Evolutionary conservation across 30 jellyfish, hydroid and myxozoan genomes (phyloP).

Genomic region (Hydractinia symbiolongicarpus): DNA sequence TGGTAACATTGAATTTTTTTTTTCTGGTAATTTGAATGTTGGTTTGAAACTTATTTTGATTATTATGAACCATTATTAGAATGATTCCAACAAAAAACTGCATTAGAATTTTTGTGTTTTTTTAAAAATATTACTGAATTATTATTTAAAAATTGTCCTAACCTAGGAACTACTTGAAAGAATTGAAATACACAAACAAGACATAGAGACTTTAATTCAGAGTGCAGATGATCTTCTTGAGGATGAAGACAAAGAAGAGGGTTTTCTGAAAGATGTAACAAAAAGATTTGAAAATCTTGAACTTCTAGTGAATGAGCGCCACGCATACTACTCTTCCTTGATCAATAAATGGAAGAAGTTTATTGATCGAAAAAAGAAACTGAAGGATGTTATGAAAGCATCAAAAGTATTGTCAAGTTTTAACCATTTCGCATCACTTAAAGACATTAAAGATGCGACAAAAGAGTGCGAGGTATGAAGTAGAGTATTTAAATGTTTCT

Average conservation of each 20-base stretch:
- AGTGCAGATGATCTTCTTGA: conserved; percentile 2
- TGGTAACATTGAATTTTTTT: too few relatives aligned
- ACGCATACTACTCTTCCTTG: conserved; percentile 40
- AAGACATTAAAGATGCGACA: too few relatives aligned
- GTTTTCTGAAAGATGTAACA: conserved; percentile 46
- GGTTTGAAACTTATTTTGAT: too few relatives aligned
- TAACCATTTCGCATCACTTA: not conserved
- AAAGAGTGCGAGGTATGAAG: too few relatives aligned
- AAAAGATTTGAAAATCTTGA: conserved; percentile 58
- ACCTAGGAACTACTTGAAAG: conserved; percentile 23
- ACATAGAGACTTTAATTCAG: not conserved
- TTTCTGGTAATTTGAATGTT: too few relatives aligned
- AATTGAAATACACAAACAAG: not conserved
- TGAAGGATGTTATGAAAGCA: conserved; percentile 52
- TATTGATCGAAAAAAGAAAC: conserved; percentile 48
- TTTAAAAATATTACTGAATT: too few relatives aligned
- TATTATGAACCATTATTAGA: too few relatives aligned
- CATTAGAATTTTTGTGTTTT: too few relatives aligned
- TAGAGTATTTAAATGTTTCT: too few relatives aligned
- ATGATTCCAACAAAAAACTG: too few relatives aligned
- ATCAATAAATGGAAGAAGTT: conserved; percentile 53
- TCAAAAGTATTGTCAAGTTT: conserved; percentile 29
- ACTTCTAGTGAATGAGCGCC: conserved; percentile 38
- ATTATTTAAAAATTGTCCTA: too few relatives aligned
- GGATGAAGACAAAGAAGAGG: conserved; percentile 3